Conservation (phyloP, 2,113 vertebrate genomes). For the Chlorodrepanis virens region DNA sequence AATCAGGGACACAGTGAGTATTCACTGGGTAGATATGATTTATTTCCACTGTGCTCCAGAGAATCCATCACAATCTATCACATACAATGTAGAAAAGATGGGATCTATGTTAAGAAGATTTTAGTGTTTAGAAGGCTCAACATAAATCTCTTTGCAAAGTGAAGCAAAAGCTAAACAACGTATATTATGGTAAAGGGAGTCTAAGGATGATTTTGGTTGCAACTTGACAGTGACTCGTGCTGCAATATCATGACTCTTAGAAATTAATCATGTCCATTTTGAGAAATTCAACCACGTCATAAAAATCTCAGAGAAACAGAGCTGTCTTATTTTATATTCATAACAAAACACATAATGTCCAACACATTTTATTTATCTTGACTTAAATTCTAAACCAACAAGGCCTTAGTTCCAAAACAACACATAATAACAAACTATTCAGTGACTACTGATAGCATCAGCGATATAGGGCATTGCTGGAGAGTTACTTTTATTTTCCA, state of each 20-base stretch:
- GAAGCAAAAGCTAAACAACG: background rate
- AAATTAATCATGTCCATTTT: background rate
- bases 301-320: background rate
- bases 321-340: background rate
- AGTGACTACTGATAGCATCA: background rate
- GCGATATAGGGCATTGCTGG: background rate
- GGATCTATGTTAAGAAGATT: slow-evolving; percentile 10
- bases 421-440: background rate
- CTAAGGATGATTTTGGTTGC: background rate
- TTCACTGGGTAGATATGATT: background rate
- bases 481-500: background rate
- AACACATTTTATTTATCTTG: background rate
- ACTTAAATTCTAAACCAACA: background rate
- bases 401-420: background rate
- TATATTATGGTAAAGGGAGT: background rate
- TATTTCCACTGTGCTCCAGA: background rate
- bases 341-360: background rate
- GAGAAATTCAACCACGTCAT: background rate
- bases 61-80: slow-evolving; percentile 29
- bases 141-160: slow-evolving; percentile 3
- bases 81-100: slow-evolving; percentile 4
- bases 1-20: background rate
- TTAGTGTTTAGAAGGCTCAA: background rate
- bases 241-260: background rate
- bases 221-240: background rate